Percentiles rank a stretch among this genome's conserved stretches.
Conservation (phyloP, 2,113 vertebrate species). For the Vidua macroura region DNA sequence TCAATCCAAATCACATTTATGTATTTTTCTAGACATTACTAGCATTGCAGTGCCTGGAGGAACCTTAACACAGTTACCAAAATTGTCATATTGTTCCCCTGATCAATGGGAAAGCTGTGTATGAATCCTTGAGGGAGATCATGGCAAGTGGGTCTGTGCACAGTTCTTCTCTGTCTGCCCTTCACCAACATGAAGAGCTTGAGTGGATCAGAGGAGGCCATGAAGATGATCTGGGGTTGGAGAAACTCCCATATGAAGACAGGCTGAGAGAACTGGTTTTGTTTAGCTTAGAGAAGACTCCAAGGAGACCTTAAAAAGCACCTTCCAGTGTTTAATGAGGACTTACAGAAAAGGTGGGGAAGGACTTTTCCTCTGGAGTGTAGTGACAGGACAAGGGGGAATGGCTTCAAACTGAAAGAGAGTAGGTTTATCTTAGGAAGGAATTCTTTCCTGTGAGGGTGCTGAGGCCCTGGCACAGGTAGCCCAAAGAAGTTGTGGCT, state of each 20-base stretch:
- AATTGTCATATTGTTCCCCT: neutral
- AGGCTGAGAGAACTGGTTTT: neutral
- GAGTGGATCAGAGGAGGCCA: neutral
- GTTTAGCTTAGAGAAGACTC: neutral
- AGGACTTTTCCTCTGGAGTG: neutral
- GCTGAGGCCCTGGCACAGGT: neutral
- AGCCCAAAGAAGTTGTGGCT: neutral
- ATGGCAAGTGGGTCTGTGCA: too few species aligned
- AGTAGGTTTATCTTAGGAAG: neutral
- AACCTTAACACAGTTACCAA: neutral
- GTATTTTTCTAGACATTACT: neutral
- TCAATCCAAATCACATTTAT: neutral
- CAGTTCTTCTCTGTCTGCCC: neutral
- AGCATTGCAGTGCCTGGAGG: neutral
- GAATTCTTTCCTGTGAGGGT: neutral
- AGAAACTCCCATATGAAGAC: neutral
- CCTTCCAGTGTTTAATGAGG: neutral
- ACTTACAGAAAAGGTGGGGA: neutral
- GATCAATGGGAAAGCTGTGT: neutral
- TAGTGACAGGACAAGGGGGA: neutral
- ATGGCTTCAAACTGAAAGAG: neutral
- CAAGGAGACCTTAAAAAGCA: neutral
- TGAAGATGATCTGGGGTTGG: neutral
- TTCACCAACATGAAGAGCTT: fast-evolving
- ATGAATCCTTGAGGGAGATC: neutral